Conservation (phyloP, 2,797 vertebrate species). For the Rhinatrema bivittatum region DNA sequence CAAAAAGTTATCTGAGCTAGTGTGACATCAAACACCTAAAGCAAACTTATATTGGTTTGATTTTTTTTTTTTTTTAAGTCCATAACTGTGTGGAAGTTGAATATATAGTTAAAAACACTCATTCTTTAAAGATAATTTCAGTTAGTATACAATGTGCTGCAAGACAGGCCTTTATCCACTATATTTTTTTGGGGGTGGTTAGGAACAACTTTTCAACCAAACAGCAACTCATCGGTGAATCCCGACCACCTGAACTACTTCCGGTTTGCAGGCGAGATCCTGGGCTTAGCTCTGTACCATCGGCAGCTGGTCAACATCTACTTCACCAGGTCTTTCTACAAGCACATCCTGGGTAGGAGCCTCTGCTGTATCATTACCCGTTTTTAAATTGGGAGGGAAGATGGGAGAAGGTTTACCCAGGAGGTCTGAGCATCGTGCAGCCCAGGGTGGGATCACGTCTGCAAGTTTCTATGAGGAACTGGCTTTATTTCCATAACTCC, state of each 20-base stretch:
- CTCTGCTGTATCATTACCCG: background rate
- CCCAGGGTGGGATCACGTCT: no score
- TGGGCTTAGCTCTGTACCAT: constrained; percentile 92
- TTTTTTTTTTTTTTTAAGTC: no score
- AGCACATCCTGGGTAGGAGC: constrained; percentile 91
- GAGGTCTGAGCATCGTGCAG: background rate
- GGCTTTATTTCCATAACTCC: no score
- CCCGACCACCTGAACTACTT: constrained; percentile 97
- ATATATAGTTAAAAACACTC: no score
- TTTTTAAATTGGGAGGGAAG: background rate
- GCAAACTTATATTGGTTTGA: no score
- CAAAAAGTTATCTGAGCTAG: no score
- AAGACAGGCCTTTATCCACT: no score
- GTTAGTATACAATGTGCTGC: no score
- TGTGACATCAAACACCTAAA: no score
- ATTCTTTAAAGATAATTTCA: no score
- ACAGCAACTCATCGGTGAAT: constrained; percentile 97
- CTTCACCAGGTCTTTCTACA: constrained; percentile 98
- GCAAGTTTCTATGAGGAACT: no score
- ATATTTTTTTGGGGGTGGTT: background rate
- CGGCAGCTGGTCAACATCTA: constrained; percentile 96
- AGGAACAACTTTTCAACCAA: constrained; percentile 98
- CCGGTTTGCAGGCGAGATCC: constrained; percentile 89
- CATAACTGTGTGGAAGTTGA: no score
- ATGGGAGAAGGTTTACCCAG: background rate